phyloP scores from a whole-genome alignment of 2,797 vertebrate species.

The Orientallactaga sibirica region DNA sequence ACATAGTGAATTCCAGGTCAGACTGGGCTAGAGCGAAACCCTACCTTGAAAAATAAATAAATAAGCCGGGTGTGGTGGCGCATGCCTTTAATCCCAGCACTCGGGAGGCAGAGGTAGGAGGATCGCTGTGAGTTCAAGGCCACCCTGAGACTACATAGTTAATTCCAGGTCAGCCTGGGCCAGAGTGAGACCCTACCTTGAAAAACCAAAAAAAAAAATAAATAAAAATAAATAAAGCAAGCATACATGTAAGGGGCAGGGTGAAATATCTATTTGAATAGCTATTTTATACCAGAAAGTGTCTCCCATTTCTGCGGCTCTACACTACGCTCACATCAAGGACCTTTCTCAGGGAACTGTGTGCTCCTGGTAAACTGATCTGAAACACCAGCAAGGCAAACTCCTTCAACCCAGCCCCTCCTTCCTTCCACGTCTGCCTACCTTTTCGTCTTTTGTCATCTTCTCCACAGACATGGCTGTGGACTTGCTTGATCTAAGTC shows the following conservation, averaged over 20 bases:
- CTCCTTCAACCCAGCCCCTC: slow-evolving; percentile 14
- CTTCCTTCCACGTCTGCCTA: slow-evolving; percentile 41
- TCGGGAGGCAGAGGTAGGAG: too few species aligned
- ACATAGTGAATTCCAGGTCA: too few species aligned
- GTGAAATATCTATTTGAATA: neutral
- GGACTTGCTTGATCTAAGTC: neutral
- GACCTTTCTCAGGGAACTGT: neutral
- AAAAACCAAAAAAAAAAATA: too few species aligned
- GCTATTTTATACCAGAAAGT: neutral
- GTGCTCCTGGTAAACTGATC: neutral
- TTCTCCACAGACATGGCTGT: slow-evolving; percentile 62
- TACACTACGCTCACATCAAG: neutral
- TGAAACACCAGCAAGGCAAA: slow-evolving; percentile 17
- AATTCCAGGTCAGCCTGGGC: too few species aligned
- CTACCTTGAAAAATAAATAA: too few species aligned
- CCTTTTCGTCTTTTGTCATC: slow-evolving; percentile 62
- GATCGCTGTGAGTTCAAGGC: too few species aligned
- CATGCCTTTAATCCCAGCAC: too few species aligned
- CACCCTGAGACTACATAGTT: too few species aligned
- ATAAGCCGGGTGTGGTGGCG: neutral
- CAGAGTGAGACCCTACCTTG: too few species aligned
- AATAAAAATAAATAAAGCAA: too few species aligned
- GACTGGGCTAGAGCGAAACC: too few species aligned
- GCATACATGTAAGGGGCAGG: neutral
- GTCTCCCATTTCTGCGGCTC: neutral